Conservation (phyloP, 2,888 invertebrate species). For the Thelaira solivaga region DNA sequence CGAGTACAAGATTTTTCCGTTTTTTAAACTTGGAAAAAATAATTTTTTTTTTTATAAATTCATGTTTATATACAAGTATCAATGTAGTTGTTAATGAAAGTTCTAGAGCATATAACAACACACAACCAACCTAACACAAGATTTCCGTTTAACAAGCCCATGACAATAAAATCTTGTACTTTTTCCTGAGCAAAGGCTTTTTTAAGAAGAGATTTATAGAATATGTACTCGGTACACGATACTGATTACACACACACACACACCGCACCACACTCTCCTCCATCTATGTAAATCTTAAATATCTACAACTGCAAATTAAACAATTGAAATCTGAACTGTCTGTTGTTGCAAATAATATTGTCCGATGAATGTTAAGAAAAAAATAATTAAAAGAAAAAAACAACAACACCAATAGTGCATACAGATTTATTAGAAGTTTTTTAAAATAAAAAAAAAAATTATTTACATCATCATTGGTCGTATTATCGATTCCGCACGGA, state of each 20-base stretch:
- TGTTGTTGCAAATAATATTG: slow-evolving; percentile 22
- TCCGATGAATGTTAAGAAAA: slow-evolving; percentile 22
- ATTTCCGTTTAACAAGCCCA: neutral
- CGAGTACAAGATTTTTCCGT: slow-evolving; percentile 11
- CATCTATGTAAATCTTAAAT: neutral
- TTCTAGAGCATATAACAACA: slow-evolving; percentile 38
- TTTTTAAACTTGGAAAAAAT: too few species aligned
- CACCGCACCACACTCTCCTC: neutral
- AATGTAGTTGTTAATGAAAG: slow-evolving; percentile 60
- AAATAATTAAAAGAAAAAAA: neutral
- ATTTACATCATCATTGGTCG: too few species aligned
- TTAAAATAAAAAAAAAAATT: too few species aligned
- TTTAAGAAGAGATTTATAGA: neutral
- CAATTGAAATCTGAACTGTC: slow-evolving; percentile 38
- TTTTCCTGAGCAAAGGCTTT: neutral
- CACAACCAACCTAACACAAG: neutral
- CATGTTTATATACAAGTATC: slow-evolving; percentile 42
- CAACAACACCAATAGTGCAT: too few species aligned
- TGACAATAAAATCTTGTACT: neutral
- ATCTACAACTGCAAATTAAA: slow-evolving; percentile 13
- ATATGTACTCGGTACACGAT: neutral
- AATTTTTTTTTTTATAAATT: too few species aligned
- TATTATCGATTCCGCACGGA: too few species aligned
- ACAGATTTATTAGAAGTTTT: too few species aligned
- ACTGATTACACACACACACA: too few species aligned